phyloP scores from a whole-genome alignment of 2,113 vertebrate genomes.

The Phocoena sinus region DNA sequence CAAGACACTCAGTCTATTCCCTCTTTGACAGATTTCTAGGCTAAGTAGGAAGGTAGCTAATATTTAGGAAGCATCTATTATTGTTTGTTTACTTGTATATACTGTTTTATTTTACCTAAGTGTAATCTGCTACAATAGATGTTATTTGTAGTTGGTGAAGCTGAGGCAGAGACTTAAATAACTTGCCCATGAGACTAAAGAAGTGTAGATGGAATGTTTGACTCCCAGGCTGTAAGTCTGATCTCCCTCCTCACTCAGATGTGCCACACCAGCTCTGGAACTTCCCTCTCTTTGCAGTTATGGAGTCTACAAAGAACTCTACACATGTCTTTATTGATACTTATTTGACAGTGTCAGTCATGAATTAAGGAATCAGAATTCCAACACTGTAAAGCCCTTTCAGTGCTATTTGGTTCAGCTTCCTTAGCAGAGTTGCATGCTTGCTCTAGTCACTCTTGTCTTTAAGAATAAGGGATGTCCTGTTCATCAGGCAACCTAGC shows the following conservation, averaged over 20 bases:
- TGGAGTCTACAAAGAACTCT: neutral
- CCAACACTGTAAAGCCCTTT: neutral
- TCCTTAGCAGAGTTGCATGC: neutral
- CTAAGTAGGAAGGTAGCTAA: neutral
- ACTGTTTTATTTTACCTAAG: neutral
- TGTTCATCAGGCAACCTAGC: neutral
- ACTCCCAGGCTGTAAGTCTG: neutral
- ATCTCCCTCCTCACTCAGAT: neutral
- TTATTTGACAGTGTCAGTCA: neutral
- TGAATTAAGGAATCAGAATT: neutral
- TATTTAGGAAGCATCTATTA: neutral
- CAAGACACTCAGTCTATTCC: neutral
- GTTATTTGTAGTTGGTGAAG: neutral
- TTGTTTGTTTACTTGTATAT: neutral
- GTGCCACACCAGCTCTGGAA: neutral
- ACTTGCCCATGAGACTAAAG: neutral
- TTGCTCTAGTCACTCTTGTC: neutral
- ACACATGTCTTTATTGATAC: neutral
- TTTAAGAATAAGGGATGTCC: neutral
- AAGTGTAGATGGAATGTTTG: neutral
- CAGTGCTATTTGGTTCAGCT: neutral
- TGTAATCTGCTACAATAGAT: neutral
- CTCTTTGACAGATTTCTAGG: neutral
- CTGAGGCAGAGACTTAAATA: neutral
- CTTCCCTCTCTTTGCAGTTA: neutral